Base-by-base conservation (phyloP, 2,797 vertebrate genomes). In the Acestrorhynchus altus region DNA sequence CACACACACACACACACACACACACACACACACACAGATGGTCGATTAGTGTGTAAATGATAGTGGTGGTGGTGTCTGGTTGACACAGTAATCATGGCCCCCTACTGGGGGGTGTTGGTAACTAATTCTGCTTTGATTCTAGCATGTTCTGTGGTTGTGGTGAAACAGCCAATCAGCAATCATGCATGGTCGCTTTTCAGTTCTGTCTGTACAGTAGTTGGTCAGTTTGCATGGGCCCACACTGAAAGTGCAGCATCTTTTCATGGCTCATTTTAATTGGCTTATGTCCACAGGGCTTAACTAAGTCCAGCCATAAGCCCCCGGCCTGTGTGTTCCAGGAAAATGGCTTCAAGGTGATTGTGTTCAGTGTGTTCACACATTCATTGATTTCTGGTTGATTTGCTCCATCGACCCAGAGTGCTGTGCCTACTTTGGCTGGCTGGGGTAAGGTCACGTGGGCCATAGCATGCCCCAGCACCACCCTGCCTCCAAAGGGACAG, bases 101-200 rank as follows among this genome's bases (percentile, higher is more conserved):
- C 81, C 72, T 71, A 76, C 70, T 15, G 49, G 31, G 76, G 78
- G 81, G 68, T 82, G 78, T 78, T 77, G 77, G 80, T 76, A 78
- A 80, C 81, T 83, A 79, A 81, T 80, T 77, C 72, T 72, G 70
- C 68, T 74, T 84, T 84, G 78, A 84, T 80, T 82, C 81, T 69
- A 81, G 72, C 24, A 13, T 84, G 77, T 79, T n/a, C 71, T 68
- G 44, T n/a, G 28, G n/a, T 42, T 44, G 75, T 56, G 31, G 15
- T 77, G 56, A 82, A 84, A 84, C 83, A 82, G 72, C 42, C 72
- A 64, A 74, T 78, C 63, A 72, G 61, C 69, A 67, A 68, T 81
- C 80, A 82, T 84, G 75, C 78, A 51, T 2, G 74, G 63, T 40
- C 52, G 57, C 72, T 47, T 49, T 61, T 49, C 15, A 18, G 28